Percentiles rank a stretch among this genome's conserved stretches.
phyloP scores from a whole-genome alignment of 2,797 vertebrate genomes.

The Molossus alvarezi region DNA sequence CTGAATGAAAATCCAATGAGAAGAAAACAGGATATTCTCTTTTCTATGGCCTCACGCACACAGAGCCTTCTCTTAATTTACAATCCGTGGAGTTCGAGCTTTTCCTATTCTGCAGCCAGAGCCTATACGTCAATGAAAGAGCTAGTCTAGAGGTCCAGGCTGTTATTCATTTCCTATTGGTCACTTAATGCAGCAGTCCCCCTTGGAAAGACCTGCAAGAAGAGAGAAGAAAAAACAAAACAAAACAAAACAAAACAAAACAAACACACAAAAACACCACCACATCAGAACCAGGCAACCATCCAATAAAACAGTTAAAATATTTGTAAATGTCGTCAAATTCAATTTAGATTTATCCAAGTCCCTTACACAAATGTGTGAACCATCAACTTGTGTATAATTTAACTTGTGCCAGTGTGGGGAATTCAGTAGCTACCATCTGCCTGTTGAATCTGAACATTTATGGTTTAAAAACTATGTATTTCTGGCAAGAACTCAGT shows the following conservation, averaged over 20 bases:
- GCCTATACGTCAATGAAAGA: background rate
- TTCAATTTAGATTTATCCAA: constrained; percentile 83
- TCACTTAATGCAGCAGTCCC: background rate
- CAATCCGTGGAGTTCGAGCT: background rate
- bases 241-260: no score
- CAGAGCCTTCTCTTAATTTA: background rate
- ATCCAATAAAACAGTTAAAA: constrained; percentile 63
- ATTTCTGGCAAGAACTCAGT: constrained; percentile 85
- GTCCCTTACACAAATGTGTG: constrained; percentile 84
- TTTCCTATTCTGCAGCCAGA: background rate
- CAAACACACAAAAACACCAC: background rate
- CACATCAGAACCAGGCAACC: constrained; percentile 46
- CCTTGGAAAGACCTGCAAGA: constrained; percentile 44
- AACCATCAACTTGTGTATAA: constrained; percentile 85
- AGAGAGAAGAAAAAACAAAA: background rate
- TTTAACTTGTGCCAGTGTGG: constrained; percentile 78
- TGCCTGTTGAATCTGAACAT: constrained; percentile 86
- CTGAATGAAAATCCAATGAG: background rate
- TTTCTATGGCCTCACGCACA: background rate
- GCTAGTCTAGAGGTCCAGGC: background rate
- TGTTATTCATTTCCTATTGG: background rate
- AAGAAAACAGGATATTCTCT: background rate
- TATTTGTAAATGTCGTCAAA: constrained; percentile 84
- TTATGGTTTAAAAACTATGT: constrained; percentile 80
- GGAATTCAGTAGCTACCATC: constrained; percentile 79